Evolutionary conservation across 1,140 invertebrate species (phyloP), one percentile per base, ranked within the genome.

Genomic region (Oedothorax gibbosus): DNA sequence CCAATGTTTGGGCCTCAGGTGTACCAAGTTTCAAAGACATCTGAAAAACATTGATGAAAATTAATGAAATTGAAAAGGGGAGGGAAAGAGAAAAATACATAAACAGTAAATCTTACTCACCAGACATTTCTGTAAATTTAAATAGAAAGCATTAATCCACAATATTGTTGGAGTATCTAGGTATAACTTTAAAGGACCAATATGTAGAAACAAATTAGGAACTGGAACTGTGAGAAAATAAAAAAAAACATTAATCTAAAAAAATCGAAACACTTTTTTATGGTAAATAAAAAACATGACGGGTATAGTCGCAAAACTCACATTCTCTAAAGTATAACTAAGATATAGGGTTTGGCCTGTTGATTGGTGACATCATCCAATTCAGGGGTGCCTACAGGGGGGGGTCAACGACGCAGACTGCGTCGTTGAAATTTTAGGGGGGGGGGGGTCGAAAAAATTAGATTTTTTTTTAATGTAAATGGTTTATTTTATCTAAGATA

Each of bases 61-160:
- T 66, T 11, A 66, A 78, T 64, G 35, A 77, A 77, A 64, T 66
- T 5, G 14, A 65, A 66, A 53, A 51, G 9, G 20, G 21, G 8
- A 8, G 12, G 6, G 66, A 10, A 53, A 66, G 0, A 64, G 15
- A n/a, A 4, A 77, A 35, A 35, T 35, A 35, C 5, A 15, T 15
- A 35, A 80, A 20, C 1, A 56, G n/a, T 68, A 66, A 66, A 49
- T 49, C 15, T 7, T 57, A 72, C 86, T 75, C 65, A 90, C 90
- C 81, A 97, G 90, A 69, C 94, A 94, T 87, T 95, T 92, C 88
- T 94, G 93, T 21, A 99, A 92, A 92, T 96, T 97, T 62, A 97
- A 92, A 64, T 93, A 92, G 90, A 99, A 99, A n/a, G 96, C 95
- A 89, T 98, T 97, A 51, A 97, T 92, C 97, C 97, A 99, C 21